Evolutionary conservation across 92 coral and sea anemone species (phyloP), one percentile per base, ranked within the genome.

Genomic region (Chrysogorgia sp.): DNA sequence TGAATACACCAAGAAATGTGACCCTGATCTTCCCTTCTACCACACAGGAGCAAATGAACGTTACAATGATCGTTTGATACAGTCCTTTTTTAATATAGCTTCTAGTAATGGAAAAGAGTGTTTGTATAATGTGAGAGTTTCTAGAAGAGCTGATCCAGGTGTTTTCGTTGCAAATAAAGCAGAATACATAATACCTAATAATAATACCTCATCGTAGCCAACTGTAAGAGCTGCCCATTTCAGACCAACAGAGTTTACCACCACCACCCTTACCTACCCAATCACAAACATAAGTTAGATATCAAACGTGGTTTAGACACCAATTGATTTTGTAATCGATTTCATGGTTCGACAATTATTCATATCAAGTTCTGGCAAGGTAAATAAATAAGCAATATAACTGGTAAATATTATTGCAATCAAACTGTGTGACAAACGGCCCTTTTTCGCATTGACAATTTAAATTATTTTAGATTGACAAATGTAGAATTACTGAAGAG

Each of bases 21-120:
- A 70, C 58, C 77, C 77, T 24, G 61, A 70, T 13, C 57, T 70
- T 0, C 77, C 77, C 0, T 70, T 70, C 19, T 70, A 70, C 61
- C 41, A 47, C 60, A 70, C 77, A 22, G 77, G 77, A 28, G 22
- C 35, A 8, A 70, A 70, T 70, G 77, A 48, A 14, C 22, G 58
- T 28, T 70, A 45, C 33, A 40, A 70, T 1, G 79, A 52, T 13
- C 64, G 65, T 19, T 40, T 10, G 1, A 19, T 72, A 5, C 40
- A 55, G 12, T 49, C 79, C 23, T 43, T 43, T 2, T 69, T 69
- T 69, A 72, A 52, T 53, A 35, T 52, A 53, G 61, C 77, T 9
- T 45, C 40, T 70, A 34, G 37, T 0, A 40, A 21, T 33, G 64
- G 64, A 12, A 43, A 17, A 25, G 79, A 72, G 26, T 22, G 79